These are phyloP conservation scores for Drosophila repletoides DNA, from an alignment of 1,140 invertebrate species.

Conservation along the genomic window DNA sequence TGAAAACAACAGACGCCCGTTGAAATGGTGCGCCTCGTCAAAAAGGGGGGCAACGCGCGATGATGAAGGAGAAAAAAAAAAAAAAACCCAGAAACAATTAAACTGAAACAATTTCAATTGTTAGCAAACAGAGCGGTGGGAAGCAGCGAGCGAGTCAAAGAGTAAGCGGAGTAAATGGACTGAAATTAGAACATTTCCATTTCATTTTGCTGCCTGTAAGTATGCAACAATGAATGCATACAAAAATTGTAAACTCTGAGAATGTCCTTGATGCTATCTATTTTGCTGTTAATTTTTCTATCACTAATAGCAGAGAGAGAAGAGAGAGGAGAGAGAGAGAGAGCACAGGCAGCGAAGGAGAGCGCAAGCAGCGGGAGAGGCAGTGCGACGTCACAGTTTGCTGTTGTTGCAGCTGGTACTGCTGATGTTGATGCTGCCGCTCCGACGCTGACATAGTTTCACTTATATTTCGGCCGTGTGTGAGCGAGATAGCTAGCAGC, in stretches of 20 bases:
- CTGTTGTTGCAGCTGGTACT: conserved; percentile 9
- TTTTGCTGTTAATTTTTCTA: neutral
- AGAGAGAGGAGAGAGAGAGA: neutral
- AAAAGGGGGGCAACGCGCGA: neutral
- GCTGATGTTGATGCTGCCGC: conserved; percentile 10
- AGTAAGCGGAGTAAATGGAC: neutral
- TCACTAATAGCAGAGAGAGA: neutral
- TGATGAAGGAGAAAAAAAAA: neutral
- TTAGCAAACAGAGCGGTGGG: neutral
- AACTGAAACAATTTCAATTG: conserved; percentile 20
- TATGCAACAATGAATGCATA: conserved; percentile 4
- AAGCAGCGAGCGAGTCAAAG: neutral
- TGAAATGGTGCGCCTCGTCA: conserved; percentile 1
- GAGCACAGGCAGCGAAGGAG: neutral
- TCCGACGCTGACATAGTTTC: conserved; percentile 70
- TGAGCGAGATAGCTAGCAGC: conserved; percentile 11
- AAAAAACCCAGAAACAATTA: conserved; percentile 10
- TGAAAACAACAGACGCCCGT: conserved; percentile 58
- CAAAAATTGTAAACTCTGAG: neutral
- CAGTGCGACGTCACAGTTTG: conserved; percentile 50
- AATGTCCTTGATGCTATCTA: conserved; percentile 14
- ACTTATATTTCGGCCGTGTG: conserved; percentile 50
- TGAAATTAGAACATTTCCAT: conserved; percentile 2
- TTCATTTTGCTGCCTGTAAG: conserved; percentile 8
- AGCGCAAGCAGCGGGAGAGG: neutral